Conservation (phyloP, 2,113 vertebrate genomes). For the Gymnocephalus cernua region DNA sequence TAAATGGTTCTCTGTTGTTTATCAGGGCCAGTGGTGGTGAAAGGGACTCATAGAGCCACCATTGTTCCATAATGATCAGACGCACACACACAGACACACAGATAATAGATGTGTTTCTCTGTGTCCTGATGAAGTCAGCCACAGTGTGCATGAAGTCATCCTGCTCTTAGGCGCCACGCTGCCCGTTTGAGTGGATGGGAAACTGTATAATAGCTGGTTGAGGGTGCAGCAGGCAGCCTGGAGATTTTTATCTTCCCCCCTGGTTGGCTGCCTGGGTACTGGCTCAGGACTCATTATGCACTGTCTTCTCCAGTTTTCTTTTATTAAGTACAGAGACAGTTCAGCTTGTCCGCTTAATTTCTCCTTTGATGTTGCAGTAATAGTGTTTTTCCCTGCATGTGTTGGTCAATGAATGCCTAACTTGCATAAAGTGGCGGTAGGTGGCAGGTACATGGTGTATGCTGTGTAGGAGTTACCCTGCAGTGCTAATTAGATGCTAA, state of each 20-base stretch:
- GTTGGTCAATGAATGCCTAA: background rate
- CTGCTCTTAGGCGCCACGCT: background rate
- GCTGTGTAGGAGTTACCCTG: background rate
- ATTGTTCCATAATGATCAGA: constrained; percentile 55
- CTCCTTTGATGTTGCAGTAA: background rate
- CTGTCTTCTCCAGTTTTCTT: background rate
- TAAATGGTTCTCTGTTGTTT: constrained; percentile 60
- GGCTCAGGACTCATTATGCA: background rate
- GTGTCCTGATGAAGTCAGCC: constrained; percentile 44
- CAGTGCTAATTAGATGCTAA: constrained; percentile 4
- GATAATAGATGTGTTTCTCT: constrained; percentile 42
- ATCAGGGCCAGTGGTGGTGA: constrained; percentile 10
- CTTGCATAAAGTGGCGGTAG: background rate
- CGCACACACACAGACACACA: constrained; percentile 13
- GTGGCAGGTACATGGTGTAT: background rate
- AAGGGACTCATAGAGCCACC: constrained; percentile 26
- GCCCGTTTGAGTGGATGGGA: background rate
- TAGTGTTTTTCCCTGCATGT: background rate
- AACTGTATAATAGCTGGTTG: constrained; percentile 5
- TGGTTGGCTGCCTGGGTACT: background rate
- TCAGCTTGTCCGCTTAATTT: background rate
- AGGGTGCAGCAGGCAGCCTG: background rate
- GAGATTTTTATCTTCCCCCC: background rate
- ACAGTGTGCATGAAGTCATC: constrained; percentile 46
- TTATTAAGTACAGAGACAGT: background rate